Evolutionary conservation across 2,797 vertebrate genomes (phyloP).

Genomic region (Schizopygopsis pylzovi): DNA sequence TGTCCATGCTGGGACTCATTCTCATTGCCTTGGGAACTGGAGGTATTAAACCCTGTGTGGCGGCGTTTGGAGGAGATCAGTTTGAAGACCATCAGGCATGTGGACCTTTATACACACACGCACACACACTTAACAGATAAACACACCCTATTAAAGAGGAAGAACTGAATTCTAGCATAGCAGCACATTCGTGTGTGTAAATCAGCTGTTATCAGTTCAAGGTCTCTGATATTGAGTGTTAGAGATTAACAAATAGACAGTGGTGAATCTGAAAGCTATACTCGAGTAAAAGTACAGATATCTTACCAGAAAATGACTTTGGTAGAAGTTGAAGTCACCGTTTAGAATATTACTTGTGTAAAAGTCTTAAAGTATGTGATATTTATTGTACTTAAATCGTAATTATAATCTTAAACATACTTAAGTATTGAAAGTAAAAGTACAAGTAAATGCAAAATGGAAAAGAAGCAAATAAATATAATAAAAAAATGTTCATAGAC

Average conservation of each 20-base stretch:
- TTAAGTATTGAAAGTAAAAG: too few species aligned
- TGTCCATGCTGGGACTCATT: constrained; percentile 87
- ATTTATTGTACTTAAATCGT: too few species aligned
- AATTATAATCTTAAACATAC: too few species aligned
- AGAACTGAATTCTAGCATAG: not conserved
- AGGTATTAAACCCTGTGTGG: constrained; percentile 97
- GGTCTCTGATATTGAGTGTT: constrained; percentile 8
- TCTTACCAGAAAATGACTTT: too few species aligned
- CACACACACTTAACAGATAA: not conserved
- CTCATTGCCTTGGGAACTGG: constrained; percentile 94
- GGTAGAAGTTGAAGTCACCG: too few species aligned
- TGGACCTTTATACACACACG: constrained; percentile 11
- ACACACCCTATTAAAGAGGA: not conserved
- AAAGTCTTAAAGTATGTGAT: too few species aligned
- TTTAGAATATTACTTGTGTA: too few species aligned
- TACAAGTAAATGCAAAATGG: too few species aligned
- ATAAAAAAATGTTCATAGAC: too few species aligned
- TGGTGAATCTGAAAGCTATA: too few species aligned
- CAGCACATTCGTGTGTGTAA: not conserved
- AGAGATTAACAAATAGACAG: constrained; percentile 64
- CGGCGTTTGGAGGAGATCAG: constrained; percentile 96
- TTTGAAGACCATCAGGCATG: constrained; percentile 91
- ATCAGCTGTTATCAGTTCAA: constrained; percentile 42
- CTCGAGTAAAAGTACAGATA: too few species aligned
- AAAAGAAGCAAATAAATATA: too few species aligned